These are phyloP conservation scores for Enteromius anoplus DNA, from an alignment of 2,797 vertebrate genomes.

Conservation along the genomic window DNA sequence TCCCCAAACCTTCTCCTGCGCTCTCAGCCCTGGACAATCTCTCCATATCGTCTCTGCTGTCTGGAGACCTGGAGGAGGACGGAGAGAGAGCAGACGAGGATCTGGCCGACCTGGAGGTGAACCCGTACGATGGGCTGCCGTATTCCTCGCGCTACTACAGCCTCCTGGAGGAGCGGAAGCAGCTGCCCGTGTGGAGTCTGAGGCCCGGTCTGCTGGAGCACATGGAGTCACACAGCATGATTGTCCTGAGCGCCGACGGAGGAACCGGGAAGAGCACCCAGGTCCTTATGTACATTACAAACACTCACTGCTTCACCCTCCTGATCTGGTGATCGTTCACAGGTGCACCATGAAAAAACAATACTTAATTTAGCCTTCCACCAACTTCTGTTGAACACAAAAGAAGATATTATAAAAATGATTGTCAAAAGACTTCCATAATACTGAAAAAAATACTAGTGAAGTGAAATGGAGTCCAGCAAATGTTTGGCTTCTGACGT, in stretches of 20 bases:
- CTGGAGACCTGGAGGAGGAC: slow-evolving; percentile 73
- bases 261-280: slow-evolving; percentile 94
- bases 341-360: no score
- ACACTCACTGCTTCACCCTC: background rate
- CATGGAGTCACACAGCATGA: slow-evolving; percentile 82
- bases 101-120: slow-evolving; percentile 86
- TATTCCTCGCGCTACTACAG: slow-evolving; percentile 92
- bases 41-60: slow-evolving; percentile 77
- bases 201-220: slow-evolving; percentile 84
- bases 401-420: no score
- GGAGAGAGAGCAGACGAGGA: slow-evolving; percentile 60
- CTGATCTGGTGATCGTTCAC: background rate
- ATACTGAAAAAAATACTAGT: no score
- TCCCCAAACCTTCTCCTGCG: slow-evolving; percentile 23
- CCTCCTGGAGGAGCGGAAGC: slow-evolving; percentile 81
- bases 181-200: slow-evolving; percentile 83
- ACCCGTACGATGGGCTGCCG: slow-evolving; percentile 93
- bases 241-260: slow-evolving; percentile 83
- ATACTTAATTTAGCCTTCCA: no score
- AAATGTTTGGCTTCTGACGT: no score
- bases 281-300: slow-evolving; percentile 60
- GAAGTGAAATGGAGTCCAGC: no score
- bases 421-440: no score
- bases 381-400: no score
- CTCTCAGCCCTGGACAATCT: slow-evolving; percentile 68